These are phyloP conservation scores for Apodemus agrarius DNA, from an alignment of 2,797 vertebrate species.

Conservation along the genomic window DNA sequence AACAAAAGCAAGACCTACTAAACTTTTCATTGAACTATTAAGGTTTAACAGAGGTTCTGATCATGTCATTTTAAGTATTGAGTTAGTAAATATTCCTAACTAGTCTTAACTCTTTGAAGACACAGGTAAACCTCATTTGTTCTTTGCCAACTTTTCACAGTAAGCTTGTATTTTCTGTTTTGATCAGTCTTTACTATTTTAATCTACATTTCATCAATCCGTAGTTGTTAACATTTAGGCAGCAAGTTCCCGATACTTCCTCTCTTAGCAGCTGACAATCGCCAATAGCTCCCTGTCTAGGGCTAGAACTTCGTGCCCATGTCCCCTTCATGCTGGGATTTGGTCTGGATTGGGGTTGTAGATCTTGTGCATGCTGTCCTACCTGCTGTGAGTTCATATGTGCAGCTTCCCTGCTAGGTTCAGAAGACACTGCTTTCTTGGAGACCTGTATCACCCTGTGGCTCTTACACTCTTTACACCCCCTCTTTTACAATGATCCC, in stretches of 20 bases:
- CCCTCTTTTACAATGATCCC: neutral
- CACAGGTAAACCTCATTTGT: conserved; percentile 52
- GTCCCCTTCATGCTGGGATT: neutral
- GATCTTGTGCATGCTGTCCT: neutral
- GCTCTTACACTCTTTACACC: neutral
- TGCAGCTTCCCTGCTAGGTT: neutral
- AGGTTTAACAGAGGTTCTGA: conserved; percentile 43
- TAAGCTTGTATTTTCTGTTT: conserved; percentile 49
- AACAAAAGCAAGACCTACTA: conserved; percentile 20
- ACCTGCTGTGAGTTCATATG: neutral
- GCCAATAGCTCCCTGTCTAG: neutral
- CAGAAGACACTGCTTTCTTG: neutral
- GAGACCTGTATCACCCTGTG: neutral
- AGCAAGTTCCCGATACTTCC: conserved; percentile 50
- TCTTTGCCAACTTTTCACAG: conserved; percentile 54
- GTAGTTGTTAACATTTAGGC: conserved; percentile 56
- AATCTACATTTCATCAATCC: conserved; percentile 33
- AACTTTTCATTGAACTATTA: conserved; percentile 42
- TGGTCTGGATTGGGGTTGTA: neutral
- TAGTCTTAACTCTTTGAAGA: conserved; percentile 55
- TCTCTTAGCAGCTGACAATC: conserved; percentile 42
- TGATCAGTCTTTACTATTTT: neutral
- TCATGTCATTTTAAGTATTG: conserved; percentile 35
- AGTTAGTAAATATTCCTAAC: conserved; percentile 47
- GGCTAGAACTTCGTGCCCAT: neutral